Conservation (phyloP, 2,797 vertebrate genomes). For the Falco peregrinus region DNA sequence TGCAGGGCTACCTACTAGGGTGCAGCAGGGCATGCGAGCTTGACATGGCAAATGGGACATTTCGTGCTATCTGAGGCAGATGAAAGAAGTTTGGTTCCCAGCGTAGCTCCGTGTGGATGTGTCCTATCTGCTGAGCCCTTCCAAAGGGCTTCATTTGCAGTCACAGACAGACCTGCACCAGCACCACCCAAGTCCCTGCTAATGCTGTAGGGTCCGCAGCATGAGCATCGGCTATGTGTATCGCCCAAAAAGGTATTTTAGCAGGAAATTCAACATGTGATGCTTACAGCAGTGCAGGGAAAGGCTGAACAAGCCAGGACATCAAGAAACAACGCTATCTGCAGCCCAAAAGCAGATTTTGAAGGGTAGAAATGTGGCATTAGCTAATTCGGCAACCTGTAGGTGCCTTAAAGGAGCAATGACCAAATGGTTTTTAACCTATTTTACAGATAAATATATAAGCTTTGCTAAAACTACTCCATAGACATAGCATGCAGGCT, state of each 20-base stretch:
- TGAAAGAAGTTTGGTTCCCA: background rate
- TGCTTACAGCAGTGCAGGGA: background rate
- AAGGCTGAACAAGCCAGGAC: background rate
- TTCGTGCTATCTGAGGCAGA: fast-evolving
- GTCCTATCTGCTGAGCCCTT: background rate
- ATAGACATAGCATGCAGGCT: background rate
- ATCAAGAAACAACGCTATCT: background rate
- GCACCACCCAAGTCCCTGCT: background rate
- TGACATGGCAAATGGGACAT: fast-evolving
- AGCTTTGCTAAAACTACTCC: background rate
- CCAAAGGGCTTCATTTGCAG: background rate
- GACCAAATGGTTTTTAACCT: background rate
- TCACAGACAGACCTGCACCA: background rate
- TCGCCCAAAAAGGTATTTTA: background rate
- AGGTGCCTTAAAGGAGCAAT: background rate
- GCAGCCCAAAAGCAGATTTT: background rate
- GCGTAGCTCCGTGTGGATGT: background rate
- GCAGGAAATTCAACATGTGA: background rate
- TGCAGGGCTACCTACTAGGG: background rate
- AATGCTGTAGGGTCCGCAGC: background rate
- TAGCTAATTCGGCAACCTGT: background rate
- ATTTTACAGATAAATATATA: background rate
- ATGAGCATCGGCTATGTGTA: background rate
- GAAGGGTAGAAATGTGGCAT: background rate
- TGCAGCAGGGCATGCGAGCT: fast-evolving